phyloP scores from a whole-genome alignment of 2,113 vertebrate genomes.

The Calyptommatus sinebrachiatus region DNA sequence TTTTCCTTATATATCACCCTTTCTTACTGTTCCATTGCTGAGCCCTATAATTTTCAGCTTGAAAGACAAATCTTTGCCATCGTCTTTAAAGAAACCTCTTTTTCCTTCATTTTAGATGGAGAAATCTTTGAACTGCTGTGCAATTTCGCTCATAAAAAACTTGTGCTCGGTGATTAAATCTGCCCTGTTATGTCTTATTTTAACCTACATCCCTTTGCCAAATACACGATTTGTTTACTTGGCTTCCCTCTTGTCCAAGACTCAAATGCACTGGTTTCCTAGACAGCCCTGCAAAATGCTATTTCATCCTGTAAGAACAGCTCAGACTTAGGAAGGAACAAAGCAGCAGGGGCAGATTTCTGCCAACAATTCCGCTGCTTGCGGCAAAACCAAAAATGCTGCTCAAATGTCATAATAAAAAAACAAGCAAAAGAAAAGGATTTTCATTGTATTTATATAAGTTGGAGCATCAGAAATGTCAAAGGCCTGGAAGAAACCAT shows the following conservation, averaged over 20 bases:
- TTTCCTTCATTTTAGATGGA: not conserved
- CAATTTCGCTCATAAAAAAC: slow-evolving; percentile 46
- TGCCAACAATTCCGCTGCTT: not conserved
- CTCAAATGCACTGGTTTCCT: slow-evolving; percentile 51
- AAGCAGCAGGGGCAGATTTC: slow-evolving; percentile 11
- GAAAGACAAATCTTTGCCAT: slow-evolving; percentile 46
- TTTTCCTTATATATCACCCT: not conserved
- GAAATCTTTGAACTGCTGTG: slow-evolving; percentile 22
- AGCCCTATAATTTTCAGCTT: slow-evolving; percentile 44
- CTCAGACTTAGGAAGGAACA: slow-evolving; percentile 12
- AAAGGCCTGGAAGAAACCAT: slow-evolving; percentile 1
- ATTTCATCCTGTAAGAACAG: slow-evolving; percentile 20
- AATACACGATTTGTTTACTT: slow-evolving; percentile 47
- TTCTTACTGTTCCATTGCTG: slow-evolving; percentile 39
- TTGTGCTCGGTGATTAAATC: slow-evolving; percentile 53
- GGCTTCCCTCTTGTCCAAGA: slow-evolving; percentile 33
- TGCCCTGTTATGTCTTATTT: slow-evolving; percentile 47
- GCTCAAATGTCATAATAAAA: slow-evolving; percentile 2
- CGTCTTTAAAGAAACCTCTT: slow-evolving; percentile 34
- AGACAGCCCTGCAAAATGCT: slow-evolving; percentile 36
- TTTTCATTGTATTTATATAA: not conserved
- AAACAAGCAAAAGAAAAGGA: not conserved
- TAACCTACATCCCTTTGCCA: slow-evolving; percentile 54
- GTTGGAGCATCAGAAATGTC: not conserved
- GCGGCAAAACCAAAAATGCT: not conserved